Conservation (phyloP, 1,140 invertebrate genomes). For the Zaprionus inermis region DNA sequence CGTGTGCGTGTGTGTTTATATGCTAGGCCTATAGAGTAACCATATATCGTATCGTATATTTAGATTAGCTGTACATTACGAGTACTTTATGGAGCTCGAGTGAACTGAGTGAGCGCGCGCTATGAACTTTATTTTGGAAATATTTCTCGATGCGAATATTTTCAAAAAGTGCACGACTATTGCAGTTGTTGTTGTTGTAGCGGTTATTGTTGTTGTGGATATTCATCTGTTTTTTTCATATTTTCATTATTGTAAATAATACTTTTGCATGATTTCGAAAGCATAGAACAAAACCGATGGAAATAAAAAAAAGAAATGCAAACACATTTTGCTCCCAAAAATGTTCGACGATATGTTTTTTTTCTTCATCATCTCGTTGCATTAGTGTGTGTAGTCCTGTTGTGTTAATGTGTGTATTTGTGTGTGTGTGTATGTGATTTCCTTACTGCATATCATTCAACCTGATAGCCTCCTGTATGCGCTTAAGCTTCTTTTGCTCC, state of each 20-base stretch:
- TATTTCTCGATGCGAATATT: slow-evolving; percentile 41
- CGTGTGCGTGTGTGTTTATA: slow-evolving; percentile 47
- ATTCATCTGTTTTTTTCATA: neutral
- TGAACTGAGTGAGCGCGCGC: slow-evolving; percentile 19
- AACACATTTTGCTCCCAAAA: slow-evolving; percentile 25
- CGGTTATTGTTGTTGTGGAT: slow-evolving; percentile 26
- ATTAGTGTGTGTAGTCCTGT: slow-evolving; percentile 13
- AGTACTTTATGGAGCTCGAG: slow-evolving; percentile 55
- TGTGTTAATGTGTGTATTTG: slow-evolving; percentile 9
- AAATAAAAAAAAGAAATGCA: slow-evolving; percentile 25
- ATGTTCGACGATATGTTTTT: slow-evolving; percentile 37
- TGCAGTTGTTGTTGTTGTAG: slow-evolving; percentile 32
- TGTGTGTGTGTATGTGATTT: slow-evolving; percentile 20
- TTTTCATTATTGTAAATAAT: slow-evolving; percentile 63
- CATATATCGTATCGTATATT: slow-evolving; percentile 44
- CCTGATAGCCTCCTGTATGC: slow-evolving; percentile 72
- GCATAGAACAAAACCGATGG: slow-evolving; percentile 36
- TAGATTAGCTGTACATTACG: slow-evolving; percentile 72
- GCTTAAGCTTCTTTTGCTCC: slow-evolving; percentile 63
- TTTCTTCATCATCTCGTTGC: slow-evolving; percentile 21
- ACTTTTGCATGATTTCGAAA: slow-evolving; percentile 54
- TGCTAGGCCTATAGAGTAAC: slow-evolving; percentile 59
- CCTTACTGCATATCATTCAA: slow-evolving; percentile 67
- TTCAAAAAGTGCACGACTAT: slow-evolving; percentile 52
- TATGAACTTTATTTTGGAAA: slow-evolving; percentile 47